Base-by-base conservation (phyloP, 1,140 invertebrate genomes). In the Eciton burchellii region DNA sequence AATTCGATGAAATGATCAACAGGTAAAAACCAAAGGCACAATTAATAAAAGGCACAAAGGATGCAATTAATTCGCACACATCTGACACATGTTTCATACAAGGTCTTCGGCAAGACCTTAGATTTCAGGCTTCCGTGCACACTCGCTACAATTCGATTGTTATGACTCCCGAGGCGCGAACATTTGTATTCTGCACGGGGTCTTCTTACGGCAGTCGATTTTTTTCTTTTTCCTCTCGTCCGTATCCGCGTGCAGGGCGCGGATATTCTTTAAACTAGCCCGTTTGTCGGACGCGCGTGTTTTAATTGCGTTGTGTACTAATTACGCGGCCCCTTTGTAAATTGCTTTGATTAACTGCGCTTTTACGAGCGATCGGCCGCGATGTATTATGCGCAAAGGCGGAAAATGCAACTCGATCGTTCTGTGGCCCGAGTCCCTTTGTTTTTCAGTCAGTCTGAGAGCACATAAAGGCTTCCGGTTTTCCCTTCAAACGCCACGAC, bases 361-460 rank as follows among this genome's bases (percentile, higher is more conserved):
- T 70, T 79, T 79, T 79, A 59, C 74, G 24, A 29, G n/a, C 63
- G 49, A 79, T 68, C 24, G 21, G 35, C 16, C 16, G 49, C 6
- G 12, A 68, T 43, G 49, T 54, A 56, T 45, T 68, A 43, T 68
- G 43, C 11, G 24, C 29, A 56, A 54, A 19, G 35, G 16, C 24
- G 63, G 74, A 68, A 77, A 79, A 57, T 21, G 63, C 47, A 45
- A 68, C 49, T 14, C 62, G 29, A 26, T 68, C 24, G 49, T 19
- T 49, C 41, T 59, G 35, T 45, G 41, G 4, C 12, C 41, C 26
- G 26, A 52, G 19, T 63, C 41, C 47, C 74, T 66, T 54, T n/a
- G 68, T 84, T 87, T 87, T 87, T 87, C 79, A 83, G 68, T 54
- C 70, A 79, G 52, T 35, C 70, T 70, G 43, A 29, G 21, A 35